Evolutionary conservation across 2,113 vertebrate species (phyloP), one percentile per base, ranked within the genome.

Genomic region (Anolis carolinensis): DNA sequence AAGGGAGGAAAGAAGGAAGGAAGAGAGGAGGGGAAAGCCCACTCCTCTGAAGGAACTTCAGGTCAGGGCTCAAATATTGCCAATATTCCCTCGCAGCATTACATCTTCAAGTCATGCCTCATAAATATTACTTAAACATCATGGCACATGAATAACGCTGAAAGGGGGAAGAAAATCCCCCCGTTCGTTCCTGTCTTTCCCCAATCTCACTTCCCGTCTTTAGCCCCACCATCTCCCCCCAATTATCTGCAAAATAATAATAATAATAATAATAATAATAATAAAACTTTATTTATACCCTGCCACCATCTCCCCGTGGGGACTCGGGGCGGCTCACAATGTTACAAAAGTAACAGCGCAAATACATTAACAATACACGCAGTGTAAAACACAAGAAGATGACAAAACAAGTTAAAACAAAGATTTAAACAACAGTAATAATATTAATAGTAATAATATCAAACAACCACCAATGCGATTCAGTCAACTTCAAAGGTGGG

Each of bases 41-140:
- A 90, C 91, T 93, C 95, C 93, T 95, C 96, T 94, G 94, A 95
- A 68, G 92, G 92, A 89, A 92, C 93, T 94, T 87, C 85, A 85
- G 80, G 1, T 0, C 89, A 91, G 5, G 88, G 23, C 90, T 92
- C 93, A 93, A 95, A 96, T 92, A 93, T 68, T 74, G 90, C 86
- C 90, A 88, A 75, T 92, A 92, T 93, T 93, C 92, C 84, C 89
- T 94, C 91, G 70, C 87, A 94, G 84, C 88, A 78, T 84, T 89
- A 74, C 82, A 94, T 86, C 55, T 50, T 79, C 27, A 85, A 85
- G 89, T 94, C 74, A 91, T 84, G 84, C 83, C 87, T 89, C 91
- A 89, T 84, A 90, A 91, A 88, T 91, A 94, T 89, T 93, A 93
- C 95, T 94, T 93, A 92, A 95, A 94, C 71, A 87, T 48, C 87